Evolutionary conservation across 2,888 invertebrate species (phyloP).

Genomic region (Lymantria monacha): DNA sequence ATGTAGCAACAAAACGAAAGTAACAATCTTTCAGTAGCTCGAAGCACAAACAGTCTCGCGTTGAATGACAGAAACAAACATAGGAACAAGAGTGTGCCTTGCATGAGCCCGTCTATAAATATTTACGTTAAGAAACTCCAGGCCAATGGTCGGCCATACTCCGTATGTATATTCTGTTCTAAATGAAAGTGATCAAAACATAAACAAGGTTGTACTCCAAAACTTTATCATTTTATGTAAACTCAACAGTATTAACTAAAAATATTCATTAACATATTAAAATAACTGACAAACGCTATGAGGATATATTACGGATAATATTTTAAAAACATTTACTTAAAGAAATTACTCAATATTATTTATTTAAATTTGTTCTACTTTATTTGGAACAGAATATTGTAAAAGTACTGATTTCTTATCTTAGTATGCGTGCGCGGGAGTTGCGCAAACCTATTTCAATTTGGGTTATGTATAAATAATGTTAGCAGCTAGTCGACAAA

Average conservation of each 20-base stretch:
- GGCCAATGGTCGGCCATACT: slow-evolving; percentile 73
- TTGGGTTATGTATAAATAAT: slow-evolving; percentile 38
- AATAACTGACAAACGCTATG: not conserved
- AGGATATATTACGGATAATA: not conserved
- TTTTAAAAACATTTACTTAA: not conserved
- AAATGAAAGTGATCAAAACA: not conserved
- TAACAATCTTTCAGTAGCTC: slow-evolving; percentile 40
- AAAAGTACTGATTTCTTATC: slow-evolving; percentile 76
- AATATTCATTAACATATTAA: not conserved
- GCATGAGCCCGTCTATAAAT: slow-evolving; percentile 71
- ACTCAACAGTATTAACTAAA: not conserved
- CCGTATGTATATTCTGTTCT: slow-evolving; percentile 33
- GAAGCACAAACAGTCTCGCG: slow-evolving; percentile 50
- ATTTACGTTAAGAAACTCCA: slow-evolving; percentile 79
- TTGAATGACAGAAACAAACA: slow-evolving; percentile 81
- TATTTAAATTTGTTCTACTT: not conserved
- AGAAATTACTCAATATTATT: not conserved
- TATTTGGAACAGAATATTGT: slow-evolving; percentile 37
- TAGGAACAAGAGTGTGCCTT: slow-evolving; percentile 70
- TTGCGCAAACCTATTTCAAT: slow-evolving; percentile 67
- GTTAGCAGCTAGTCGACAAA: slow-evolving; percentile 20
- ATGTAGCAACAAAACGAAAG: slow-evolving; percentile 51
- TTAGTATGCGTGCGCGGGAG: slow-evolving; percentile 59
- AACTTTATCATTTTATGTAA: not conserved
- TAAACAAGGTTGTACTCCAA: not conserved